phyloP scores from a whole-genome alignment of 2,113 vertebrate species.

The Camelus bactrianus region DNA sequence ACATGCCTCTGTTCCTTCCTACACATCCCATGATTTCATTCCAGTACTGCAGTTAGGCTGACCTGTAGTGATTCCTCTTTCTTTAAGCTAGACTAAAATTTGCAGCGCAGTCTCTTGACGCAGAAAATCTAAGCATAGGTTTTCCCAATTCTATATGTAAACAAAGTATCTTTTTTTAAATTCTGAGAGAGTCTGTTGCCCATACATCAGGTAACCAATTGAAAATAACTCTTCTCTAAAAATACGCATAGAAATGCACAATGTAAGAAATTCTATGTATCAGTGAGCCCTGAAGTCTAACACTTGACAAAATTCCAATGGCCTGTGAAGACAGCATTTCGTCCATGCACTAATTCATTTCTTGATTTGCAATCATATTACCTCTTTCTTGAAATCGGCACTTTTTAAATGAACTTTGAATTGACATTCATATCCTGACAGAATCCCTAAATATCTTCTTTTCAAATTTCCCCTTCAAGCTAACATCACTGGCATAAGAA shows the following conservation, averaged over 20 bases:
- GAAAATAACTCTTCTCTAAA: neutral
- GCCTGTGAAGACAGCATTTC: neutral
- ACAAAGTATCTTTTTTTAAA: neutral
- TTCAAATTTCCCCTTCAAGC: neutral
- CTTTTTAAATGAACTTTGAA: neutral
- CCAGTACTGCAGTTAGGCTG: neutral
- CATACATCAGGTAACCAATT: neutral
- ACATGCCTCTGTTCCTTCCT: neutral
- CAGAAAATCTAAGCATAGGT: neutral
- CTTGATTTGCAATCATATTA: neutral
- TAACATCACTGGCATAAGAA: neutral
- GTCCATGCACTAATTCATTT: neutral
- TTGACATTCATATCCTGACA: neutral
- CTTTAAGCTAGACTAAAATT: neutral
- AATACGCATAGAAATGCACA: neutral
- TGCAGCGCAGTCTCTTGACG: neutral
- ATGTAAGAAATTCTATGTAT: neutral
- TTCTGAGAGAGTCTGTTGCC: neutral
- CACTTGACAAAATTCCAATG: neutral
- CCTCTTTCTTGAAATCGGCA: neutral
- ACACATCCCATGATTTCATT: rapidly evolving
- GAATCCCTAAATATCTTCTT: neutral
- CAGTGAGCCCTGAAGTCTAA: neutral
- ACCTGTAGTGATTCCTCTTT: neutral
- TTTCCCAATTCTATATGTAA: neutral